phyloP scores from a whole-genome alignment of 2,113 vertebrate genomes.

The Scatophagus argus region DNA sequence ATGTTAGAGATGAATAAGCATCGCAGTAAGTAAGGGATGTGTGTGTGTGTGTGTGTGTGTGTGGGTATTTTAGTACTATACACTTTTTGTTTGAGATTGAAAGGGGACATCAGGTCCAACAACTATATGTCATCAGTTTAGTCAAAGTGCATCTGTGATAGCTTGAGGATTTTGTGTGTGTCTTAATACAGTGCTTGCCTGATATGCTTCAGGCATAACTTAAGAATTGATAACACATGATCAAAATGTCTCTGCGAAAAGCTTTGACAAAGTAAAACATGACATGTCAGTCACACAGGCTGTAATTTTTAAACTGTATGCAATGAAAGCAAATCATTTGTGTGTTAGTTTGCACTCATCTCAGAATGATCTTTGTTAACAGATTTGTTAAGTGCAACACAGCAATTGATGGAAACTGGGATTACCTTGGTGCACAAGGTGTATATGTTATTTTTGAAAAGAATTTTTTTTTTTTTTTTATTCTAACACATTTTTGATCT shows the following conservation, averaged over 20 bases:
- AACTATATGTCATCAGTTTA: slow-evolving; percentile 34
- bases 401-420: slow-evolving; percentile 35
- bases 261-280: not conserved
- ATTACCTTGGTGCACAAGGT: slow-evolving; percentile 59
- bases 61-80: not conserved
- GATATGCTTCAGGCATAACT: slow-evolving; percentile 20
- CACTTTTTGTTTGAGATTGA: slow-evolving; percentile 7
- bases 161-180: slow-evolving; percentile 22
- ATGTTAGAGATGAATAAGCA: slow-evolving; percentile 12
- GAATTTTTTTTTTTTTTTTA: slow-evolving; percentile 3
- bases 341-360: slow-evolving; percentile 48
- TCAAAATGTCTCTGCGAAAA: slow-evolving; percentile 6
- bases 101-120: slow-evolving; percentile 30
- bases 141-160: slow-evolving; percentile 2
- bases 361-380: slow-evolving; percentile 47
- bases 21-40: slow-evolving; percentile 21
- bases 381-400: slow-evolving; percentile 26
- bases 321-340: slow-evolving; percentile 42
- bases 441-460: slow-evolving; percentile 55
- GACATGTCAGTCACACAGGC: not conserved
- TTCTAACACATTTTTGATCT: slow-evolving; percentile 27
- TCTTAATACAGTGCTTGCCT: slow-evolving; percentile 7
- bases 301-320: slow-evolving; percentile 42
- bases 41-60: slow-evolving; percentile 16
- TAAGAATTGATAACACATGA: slow-evolving; percentile 20